Percentiles rank a stretch among this genome's conserved stretches.
Evolutionary conservation across 2,113 vertebrate genomes (phyloP).

Genomic region (Oxygymnocypris stewartii): DNA sequence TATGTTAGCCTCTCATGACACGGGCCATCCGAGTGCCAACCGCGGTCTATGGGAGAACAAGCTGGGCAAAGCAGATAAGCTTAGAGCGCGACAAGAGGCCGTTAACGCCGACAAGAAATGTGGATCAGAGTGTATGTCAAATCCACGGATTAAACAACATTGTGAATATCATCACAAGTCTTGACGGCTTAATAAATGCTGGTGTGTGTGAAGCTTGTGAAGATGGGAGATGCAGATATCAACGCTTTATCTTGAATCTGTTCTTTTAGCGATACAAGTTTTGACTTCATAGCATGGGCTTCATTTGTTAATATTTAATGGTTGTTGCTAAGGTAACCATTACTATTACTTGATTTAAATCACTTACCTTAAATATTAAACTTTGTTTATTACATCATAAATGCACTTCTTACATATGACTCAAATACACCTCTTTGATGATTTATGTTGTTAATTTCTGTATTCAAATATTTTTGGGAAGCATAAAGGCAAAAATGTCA

Average conservation of each 20-base stretch:
- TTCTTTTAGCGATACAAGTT: background rate
- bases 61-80: conserved; percentile 68
- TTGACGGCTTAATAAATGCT: background rate
- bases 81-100: conserved; percentile 1
- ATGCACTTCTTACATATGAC: background rate
- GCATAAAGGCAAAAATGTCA: background rate
- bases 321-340: background rate
- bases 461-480: background rate
- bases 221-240: background rate
- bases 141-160: background rate
- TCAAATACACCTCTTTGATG: background rate
- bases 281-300: background rate
- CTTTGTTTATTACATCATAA: background rate
- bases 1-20: conserved; percentile 42
- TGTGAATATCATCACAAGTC: conserved; percentile 10
- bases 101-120: conserved; percentile 20
- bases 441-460: background rate
- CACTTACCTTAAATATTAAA: too few relatives aligned
- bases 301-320: background rate
- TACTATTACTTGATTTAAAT: too few relatives aligned
- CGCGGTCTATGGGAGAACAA: conserved; percentile 41
- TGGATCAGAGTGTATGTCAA: conserved; percentile 38
- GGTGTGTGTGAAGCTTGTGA: background rate
- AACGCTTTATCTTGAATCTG: background rate
- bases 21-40: conserved; percentile 27